Evolutionary conservation across 2,888 invertebrate genomes (phyloP), one percentile per base, ranked within the genome.

Genomic region (Cynaeus angustus): DNA sequence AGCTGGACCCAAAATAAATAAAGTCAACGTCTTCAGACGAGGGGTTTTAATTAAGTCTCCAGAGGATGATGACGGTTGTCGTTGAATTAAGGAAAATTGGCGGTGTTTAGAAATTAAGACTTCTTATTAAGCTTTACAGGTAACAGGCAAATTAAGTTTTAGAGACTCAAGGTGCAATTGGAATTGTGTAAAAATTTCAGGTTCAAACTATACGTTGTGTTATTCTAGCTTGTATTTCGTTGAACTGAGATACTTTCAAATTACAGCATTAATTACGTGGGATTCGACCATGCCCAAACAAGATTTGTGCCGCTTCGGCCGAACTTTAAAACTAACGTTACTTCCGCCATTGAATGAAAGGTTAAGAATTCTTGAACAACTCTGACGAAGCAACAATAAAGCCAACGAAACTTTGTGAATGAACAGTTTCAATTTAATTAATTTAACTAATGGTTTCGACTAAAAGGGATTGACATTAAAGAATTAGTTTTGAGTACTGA

Each of bases 21-120:
- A 43, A 58, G 13, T 16, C 38, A 53, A 4, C 38, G 5, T 26
- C 21, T 45, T 46, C 16, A 6, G 9, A 10, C 6, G 21, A 38
- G 14, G 16, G 52, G 45, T 68, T 68, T 62, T 52, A 68, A 68
- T 68, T 61, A 55, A 68, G 59, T 3, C 52, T 33, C 12, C 43
- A 21, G n/a, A 3, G 38, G 4, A 21, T 26, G 13, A 38, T 9
- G 43, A 33, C 33, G 21, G 21, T 21, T 21, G 21, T 21, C 21
- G 21, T 21, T 21, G 21, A 21, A 21, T 21, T 21, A 21, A 21
- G 21, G 21, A 21, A 21, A 21, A 21, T 21, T 21, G 21, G 21
- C 21, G 21, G 21, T 21, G 21, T 21, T 21, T 21, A 21, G 21
- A 4, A 21, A 4, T 21, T 21, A 4, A 4, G 21, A 21, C 4